phyloP scores from a whole-genome alignment of 2,888 invertebrate species.

The Drosophila melanosoma region DNA sequence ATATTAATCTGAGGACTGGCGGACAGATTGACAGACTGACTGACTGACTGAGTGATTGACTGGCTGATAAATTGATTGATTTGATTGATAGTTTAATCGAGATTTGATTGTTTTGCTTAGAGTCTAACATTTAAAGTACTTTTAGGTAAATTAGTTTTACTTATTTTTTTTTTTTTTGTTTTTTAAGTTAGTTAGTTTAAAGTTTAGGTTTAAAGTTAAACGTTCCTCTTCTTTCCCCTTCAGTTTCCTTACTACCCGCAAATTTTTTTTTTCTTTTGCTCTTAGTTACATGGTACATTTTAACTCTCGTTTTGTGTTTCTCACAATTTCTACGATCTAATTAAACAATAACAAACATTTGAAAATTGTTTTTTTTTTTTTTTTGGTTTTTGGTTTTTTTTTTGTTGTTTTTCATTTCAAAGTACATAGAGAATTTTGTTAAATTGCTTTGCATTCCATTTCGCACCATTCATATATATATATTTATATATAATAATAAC shows the following conservation, averaged over 20 bases:
- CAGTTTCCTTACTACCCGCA: not conserved
- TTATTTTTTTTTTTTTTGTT: constrained; percentile 11
- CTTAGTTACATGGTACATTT: constrained; percentile 68
- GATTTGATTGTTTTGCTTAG: constrained; percentile 40
- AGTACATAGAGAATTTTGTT: constrained; percentile 21
- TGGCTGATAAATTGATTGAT: constrained; percentile 17
- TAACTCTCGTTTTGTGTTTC: constrained; percentile 45
- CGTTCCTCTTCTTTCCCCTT: not conserved
- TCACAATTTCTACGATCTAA: constrained; percentile 31
- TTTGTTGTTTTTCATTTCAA: constrained; percentile 18
- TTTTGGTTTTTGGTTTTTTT: constrained; percentile 21
- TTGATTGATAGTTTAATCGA: constrained; percentile 11
- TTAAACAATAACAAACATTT: constrained; percentile 44
- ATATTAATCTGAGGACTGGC: constrained; percentile 8
- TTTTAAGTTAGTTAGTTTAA: constrained; percentile 9
- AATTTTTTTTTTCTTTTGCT: not conserved
- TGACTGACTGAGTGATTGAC: constrained; percentile 5
- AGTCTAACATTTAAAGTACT: constrained; percentile 31
- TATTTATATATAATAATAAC: not conserved
- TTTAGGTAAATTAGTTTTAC: constrained; percentile 30
- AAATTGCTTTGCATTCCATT: constrained; percentile 38
- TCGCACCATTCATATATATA: not conserved
- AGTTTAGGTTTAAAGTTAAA: constrained; percentile 23
- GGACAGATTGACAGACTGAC: constrained; percentile 13
- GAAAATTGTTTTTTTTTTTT: constrained; percentile 16